phyloP scores from a whole-genome alignment of 2,113 vertebrate species.

The Caloenas nicobarica region DNA sequence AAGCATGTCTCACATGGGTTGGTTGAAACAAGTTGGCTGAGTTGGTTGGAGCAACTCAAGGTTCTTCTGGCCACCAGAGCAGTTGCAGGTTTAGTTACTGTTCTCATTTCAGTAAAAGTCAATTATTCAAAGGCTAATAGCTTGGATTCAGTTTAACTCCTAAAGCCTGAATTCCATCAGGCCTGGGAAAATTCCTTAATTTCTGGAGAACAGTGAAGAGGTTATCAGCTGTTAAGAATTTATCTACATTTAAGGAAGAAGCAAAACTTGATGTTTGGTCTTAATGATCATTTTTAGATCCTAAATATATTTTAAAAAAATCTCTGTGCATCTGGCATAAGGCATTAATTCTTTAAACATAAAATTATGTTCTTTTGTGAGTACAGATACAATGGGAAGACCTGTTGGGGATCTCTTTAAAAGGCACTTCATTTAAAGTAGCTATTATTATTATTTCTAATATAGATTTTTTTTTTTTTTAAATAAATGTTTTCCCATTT shows the following conservation, averaged over 20 bases:
- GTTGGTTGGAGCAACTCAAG: neutral
- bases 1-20: neutral
- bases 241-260: neutral
- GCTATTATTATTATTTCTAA: neutral
- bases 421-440: neutral
- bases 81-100: neutral
- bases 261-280: neutral
- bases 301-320: neutral
- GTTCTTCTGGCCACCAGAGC: neutral
- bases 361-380: neutral
- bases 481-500: constrained; percentile 6
- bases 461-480: neutral
- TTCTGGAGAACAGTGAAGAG: neutral
- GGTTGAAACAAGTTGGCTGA: neutral
- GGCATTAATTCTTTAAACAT: neutral
- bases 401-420: neutral
- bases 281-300: neutral
- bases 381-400: neutral
- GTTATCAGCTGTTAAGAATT: neutral
- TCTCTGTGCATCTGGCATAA: neutral
- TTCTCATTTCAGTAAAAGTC: neutral
- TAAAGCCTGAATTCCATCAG: neutral
- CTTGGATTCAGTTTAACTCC: neutral
- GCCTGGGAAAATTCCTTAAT: neutral
- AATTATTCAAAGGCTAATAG: neutral